Conservation (phyloP, 2,888 invertebrate genomes). For the Melanargia galathea region DNA sequence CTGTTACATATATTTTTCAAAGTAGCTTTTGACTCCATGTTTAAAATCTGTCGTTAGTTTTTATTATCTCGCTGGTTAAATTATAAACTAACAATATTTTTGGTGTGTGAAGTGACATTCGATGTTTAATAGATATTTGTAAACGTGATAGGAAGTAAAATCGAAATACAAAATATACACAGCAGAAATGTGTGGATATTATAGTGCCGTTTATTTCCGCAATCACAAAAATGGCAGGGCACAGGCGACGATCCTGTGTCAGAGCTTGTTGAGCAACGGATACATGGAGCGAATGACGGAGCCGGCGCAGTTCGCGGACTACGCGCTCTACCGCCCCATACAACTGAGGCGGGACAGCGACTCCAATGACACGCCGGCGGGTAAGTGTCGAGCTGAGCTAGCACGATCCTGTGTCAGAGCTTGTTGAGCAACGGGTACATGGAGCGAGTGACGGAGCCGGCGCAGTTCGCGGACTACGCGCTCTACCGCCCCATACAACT, state of each 20-base stretch:
- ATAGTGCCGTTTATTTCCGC: constrained; percentile 11
- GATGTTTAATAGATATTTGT: too few species aligned
- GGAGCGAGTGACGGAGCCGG: constrained; percentile 71
- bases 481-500: constrained; percentile 82
- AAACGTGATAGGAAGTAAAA: not conserved
- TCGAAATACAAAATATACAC: not conserved
- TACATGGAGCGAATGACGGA: constrained; percentile 87
- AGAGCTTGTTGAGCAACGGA: constrained; percentile 88
- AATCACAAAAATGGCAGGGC: constrained; percentile 67
- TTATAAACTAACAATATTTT: too few species aligned
- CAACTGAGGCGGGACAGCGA: constrained; percentile 41
- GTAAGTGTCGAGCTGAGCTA: constrained; percentile 62
- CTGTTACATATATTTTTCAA: not conserved
- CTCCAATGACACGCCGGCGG: constrained; percentile 9
- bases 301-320: constrained; percentile 82
- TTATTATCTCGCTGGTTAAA: too few species aligned
- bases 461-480: constrained; percentile 77
- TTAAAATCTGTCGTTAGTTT: too few species aligned
- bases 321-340: constrained; percentile 81
- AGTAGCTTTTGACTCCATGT: not conserved
- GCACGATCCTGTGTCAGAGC: constrained; percentile 69
- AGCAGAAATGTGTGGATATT: not conserved
- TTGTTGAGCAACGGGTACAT: constrained; percentile 82
- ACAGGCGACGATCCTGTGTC: constrained; percentile 90
- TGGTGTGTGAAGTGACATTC: too few species aligned